Percentiles rank a stretch among this genome's conserved stretches.
Evolutionary conservation across 2,888 invertebrate genomes (phyloP).

Genomic region (Pristionchus japonicus): DNA sequence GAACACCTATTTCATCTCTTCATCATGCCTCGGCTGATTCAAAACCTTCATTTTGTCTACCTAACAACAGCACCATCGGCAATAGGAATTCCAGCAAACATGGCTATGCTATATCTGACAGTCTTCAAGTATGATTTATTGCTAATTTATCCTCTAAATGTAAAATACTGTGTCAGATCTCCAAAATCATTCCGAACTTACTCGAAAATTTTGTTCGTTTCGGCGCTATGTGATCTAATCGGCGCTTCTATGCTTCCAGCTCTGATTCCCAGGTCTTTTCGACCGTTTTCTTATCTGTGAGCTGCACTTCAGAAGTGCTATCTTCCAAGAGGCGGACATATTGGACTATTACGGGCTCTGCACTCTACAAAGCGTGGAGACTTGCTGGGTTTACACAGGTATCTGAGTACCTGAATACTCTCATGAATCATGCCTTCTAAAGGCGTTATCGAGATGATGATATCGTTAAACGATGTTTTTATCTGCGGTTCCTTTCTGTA

Average conservation of each 20-base stretch:
- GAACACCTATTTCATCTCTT: too few relatives aligned
- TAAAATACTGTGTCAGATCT: too few relatives aligned
- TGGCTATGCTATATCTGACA: background rate
- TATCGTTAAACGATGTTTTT: background rate
- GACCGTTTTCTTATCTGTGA: background rate
- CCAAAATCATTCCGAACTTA: background rate
- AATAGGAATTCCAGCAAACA: background rate
- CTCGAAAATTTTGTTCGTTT: background rate
- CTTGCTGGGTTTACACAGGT: background rate
- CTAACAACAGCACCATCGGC: background rate
- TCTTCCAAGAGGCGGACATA: background rate
- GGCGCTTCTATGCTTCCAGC: background rate
- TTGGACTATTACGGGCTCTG: background rate
- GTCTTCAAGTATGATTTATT: background rate
- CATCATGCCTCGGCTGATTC: background rate
- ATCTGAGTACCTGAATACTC: background rate
- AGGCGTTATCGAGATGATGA: background rate
- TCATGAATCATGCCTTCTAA: background rate
- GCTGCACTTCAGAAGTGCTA: background rate
- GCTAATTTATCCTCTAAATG: background rate
- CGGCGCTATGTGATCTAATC: background rate
- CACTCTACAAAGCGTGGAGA: background rate
- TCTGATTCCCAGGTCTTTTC: background rate
- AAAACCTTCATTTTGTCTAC: background rate
- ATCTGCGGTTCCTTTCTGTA: background rate